Percentiles rank a stretch among this genome's conserved stretches.
Conservation (phyloP, 2,888 invertebrate genomes). For the Ectemnius cavifrons region DNA sequence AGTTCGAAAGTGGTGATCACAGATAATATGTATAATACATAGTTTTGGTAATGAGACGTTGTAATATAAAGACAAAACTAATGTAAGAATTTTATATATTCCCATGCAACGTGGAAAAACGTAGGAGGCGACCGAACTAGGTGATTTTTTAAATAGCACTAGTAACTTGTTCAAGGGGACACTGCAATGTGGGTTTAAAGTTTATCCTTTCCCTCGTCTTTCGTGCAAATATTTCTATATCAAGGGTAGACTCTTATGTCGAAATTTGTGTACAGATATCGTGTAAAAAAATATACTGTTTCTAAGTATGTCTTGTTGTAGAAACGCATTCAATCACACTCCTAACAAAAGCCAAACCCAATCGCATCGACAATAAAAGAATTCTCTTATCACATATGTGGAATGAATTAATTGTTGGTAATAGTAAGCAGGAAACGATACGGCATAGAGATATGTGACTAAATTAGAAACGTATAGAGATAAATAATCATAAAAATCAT, state of each 20-base stretch:
- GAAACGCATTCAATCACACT: not conserved
- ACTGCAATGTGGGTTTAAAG: not conserved
- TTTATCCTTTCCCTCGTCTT: conserved; percentile 1
- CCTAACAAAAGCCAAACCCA: not conserved
- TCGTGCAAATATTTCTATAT: conserved; percentile 21
- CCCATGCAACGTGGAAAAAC: conserved; percentile 23
- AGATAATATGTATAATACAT: conserved; percentile 53
- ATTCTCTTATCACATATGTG: too few species aligned
- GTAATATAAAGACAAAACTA: conserved; percentile 58
- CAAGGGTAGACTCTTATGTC: conserved; percentile 13
- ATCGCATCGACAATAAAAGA: too few species aligned
- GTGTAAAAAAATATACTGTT: conserved; percentile 40
- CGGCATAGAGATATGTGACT: too few species aligned
- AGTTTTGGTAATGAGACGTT: conserved; percentile 55
- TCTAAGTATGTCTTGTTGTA: conserved; percentile 28
- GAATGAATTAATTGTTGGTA: too few species aligned
- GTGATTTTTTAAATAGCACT: conserved; percentile 18
- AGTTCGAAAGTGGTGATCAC: conserved; percentile 38
- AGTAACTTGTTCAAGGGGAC: conserved; percentile 11
- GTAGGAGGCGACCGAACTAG: conserved; percentile 16
- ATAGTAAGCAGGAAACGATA: too few species aligned
- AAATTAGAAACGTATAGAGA: not conserved
- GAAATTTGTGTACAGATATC: conserved; percentile 40
- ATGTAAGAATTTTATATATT: conserved; percentile 50
- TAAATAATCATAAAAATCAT: too few species aligned